Percentiles rank a stretch among this genome's conserved stretches.
Evolutionary conservation across 2,113 vertebrate genomes (phyloP).

Genomic region (Gobiocypris rarus): DNA sequence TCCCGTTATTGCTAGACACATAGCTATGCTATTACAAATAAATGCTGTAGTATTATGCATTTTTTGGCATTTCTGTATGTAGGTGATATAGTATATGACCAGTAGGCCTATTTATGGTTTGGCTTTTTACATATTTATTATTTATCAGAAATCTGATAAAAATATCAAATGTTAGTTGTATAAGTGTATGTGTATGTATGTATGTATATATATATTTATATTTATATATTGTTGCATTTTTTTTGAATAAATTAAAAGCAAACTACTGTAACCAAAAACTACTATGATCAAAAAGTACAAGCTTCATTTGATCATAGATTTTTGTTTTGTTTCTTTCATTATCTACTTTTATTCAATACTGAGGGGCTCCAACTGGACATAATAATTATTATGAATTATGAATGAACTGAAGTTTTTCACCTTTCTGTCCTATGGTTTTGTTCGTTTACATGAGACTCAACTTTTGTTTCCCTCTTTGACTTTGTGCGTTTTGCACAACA

Average conservation of each 20-base stretch:
- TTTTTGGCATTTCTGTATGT: not conserved
- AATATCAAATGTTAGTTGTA: not conserved
- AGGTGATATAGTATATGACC: not conserved
- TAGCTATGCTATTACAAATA: not conserved
- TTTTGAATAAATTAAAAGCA: too few species aligned
- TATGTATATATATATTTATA: too few species aligned
- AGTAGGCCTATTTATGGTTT: too few species aligned
- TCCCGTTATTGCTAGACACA: not conserved
- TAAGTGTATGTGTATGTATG: too few species aligned
- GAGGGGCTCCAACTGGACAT: not conserved
- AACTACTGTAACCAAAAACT: not conserved
- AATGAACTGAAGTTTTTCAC: not conserved
- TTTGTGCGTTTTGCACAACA: constrained; percentile 61
- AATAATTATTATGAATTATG: too few species aligned
- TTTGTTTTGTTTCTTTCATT: not conserved
- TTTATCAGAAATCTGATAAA: too few species aligned
- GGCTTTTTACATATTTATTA: not conserved
- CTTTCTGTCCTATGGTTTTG: not conserved
- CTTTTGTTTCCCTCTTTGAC: constrained; percentile 58
- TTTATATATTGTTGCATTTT: too few species aligned
- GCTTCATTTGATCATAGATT: not conserved
- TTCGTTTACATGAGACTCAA: constrained; percentile 54
- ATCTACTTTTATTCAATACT: not conserved
- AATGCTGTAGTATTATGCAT: not conserved
- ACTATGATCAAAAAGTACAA: too few species aligned